Evolutionary conservation across 1,140 invertebrate genomes (phyloP), one percentile per base, ranked within the genome.

Genomic region (Doryteuthis pealeii): DNA sequence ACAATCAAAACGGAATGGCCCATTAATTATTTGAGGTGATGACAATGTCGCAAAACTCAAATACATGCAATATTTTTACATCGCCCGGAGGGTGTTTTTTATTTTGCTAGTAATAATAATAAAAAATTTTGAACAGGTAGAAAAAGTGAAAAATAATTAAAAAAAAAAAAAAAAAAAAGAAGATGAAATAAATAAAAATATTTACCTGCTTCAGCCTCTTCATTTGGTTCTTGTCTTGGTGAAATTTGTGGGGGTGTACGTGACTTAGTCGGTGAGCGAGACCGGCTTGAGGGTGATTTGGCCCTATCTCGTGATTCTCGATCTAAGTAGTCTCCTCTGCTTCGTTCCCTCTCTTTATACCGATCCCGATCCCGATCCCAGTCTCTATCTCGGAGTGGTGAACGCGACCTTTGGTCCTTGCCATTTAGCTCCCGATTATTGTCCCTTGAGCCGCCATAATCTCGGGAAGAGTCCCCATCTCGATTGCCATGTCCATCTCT

Each of bases 241-340:
- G 54, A 62, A 22, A n/a, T 18, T 0, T 8, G 10, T 6, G 54
- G 54, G 6, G 54, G 54, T n/a, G 54, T n/a, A 5, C 54, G 54
- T 62, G 54, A 68, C 31, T 30, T 68, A 28, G 66, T 8, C 5
- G 66, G 66, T 31, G 66, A 62, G 26, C 54, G 54, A 62, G 54
- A 62, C 18, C 54, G 54, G 18, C 54, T n/a, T 6, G 1, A 28
- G 26, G 54, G 54, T n/a, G 54, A 62, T 28, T 62, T 62, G 18
- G 54, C 26, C 26, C 54, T 8, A 6, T 62, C 54, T n/a, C 54
- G 54, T n/a, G 54, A 5, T 62, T 68, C 66, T 31, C 66, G 66
- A 8, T 68, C 66, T 8, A 18, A 8, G 6, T 30, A 68, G 32
- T 85, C 81, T 58, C 81, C 81, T 58, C 81, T 76, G 35, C 84